Base-by-base conservation (phyloP, 2,113 vertebrate species). In the Festucalex cinctus region DNA sequence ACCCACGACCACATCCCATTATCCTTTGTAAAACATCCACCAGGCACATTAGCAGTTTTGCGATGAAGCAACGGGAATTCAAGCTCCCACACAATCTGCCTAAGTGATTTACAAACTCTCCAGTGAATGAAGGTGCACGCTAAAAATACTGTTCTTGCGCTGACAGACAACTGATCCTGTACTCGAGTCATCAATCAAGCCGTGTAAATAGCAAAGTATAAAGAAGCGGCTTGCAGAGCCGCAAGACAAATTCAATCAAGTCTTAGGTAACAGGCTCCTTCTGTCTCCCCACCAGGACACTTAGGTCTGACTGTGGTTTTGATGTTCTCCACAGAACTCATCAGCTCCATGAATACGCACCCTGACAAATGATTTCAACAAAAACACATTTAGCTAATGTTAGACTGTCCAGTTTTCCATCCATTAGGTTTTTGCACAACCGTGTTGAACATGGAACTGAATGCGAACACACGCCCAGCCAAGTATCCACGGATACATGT, bases 161-260 rank as follows among this genome's bases (percentile, higher is more conserved):
- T 80, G 68, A 63, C 58, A 37, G 69, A 73, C 69, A 62, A 17
- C 63, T 65, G 63, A 73, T 74, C 67, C 51, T 35, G 53, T 63
- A 43, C 78, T 85, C 63, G 69, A 63, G 65, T 70, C 56, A 63
- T 60, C 63, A 70, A 76, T 79, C 65, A 68, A 49, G 68, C 28
- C 6, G 13, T 20, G 57, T 74, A 44, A 72, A 69, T 59, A 51
- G 75, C 37, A 70, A 64, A 59, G 68, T 19, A 46, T 57, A 14
- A 9, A 60, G 53, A 75, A 60, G 79, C 54, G 73, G 68, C 66
- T 32, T 41, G 39, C 70, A 69, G 77, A 75, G 66, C 76, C 66
- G 65, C 6, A 44, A 68, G 39, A 66, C 69, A 69, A 81, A 87
- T 84, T 76, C 58, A 83, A 85, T 84, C 67, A 72, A 64, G 64